phyloP scores from a whole-genome alignment of 92 coral and sea anemone species.

The Epizoanthus ramosus region DNA sequence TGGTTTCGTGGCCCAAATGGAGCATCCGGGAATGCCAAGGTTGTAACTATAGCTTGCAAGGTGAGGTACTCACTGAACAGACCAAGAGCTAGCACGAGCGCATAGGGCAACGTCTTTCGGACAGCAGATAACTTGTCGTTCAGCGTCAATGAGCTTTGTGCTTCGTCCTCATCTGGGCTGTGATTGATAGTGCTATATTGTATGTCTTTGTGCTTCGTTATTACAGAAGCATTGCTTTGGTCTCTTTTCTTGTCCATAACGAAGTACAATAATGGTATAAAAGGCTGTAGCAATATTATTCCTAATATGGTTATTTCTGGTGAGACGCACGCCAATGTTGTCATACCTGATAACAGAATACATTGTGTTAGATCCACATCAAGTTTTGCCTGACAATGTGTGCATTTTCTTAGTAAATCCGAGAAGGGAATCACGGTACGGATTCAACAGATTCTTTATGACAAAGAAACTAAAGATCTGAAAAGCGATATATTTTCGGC shows the following conservation, averaged over 20 bases:
- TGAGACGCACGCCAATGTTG: constrained; percentile 65
- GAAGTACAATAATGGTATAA: constrained; percentile 51
- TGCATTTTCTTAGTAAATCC: no score
- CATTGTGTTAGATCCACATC: not conserved
- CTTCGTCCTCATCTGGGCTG: constrained; percentile 16
- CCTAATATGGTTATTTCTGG: constrained; percentile 66
- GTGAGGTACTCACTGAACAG: constrained; percentile 67
- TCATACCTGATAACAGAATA: constrained; percentile 56
- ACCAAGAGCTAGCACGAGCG: constrained; percentile 54
- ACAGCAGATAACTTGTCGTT: constrained; percentile 51
- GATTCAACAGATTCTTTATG: not conserved
- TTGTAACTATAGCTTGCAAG: constrained; percentile 74
- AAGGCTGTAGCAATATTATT: constrained; percentile 51
- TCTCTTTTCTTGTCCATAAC: constrained; percentile 47
- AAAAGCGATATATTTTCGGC: no score
- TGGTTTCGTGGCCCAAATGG: constrained; percentile 77
- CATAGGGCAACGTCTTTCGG: constrained; percentile 42
- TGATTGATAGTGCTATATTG: constrained; percentile 43
- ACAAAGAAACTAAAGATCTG: no score
- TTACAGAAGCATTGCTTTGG: not conserved
- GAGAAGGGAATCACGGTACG: no score
- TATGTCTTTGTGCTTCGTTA: constrained; percentile 23
- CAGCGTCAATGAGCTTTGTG: constrained; percentile 37
- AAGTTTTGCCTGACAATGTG: not conserved
- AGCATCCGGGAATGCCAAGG: constrained; percentile 67